Evolutionary conservation across 2,888 invertebrate genomes (phyloP).

Genomic region (Protonemura montana): DNA sequence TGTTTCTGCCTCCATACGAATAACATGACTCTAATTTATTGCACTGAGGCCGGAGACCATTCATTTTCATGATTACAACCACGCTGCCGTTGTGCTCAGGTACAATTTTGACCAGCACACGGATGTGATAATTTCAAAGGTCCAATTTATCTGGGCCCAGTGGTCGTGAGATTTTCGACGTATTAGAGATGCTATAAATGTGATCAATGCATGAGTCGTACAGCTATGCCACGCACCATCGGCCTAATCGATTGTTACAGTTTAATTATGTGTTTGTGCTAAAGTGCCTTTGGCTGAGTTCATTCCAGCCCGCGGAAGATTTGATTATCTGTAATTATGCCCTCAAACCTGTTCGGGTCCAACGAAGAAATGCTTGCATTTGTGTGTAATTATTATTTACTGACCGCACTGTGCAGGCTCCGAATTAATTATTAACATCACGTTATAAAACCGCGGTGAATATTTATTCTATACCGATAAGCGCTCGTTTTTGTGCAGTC

Average conservation of each 20-base stretch:
- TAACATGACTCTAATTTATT: neutral
- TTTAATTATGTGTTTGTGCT: constrained; percentile 12
- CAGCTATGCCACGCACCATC: neutral
- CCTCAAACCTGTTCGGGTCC: neutral
- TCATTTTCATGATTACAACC: neutral
- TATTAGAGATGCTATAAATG: neutral
- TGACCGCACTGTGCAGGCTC: neutral
- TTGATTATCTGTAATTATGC: constrained; percentile 26
- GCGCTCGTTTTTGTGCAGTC: neutral
- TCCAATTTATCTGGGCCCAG: neutral
- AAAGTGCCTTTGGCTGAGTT: neutral
- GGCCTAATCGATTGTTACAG: constrained; percentile 1
- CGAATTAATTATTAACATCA: constrained; percentile 12
- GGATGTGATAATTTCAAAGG: neutral
- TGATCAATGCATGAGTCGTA: neutral
- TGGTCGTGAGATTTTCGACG: neutral
- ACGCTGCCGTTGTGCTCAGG: neutral
- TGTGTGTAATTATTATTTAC: constrained; percentile 12
- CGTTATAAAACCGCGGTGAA: neutral
- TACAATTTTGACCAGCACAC: neutral
- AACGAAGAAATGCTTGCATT: neutral
- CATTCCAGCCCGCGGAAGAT: constrained; percentile 1
- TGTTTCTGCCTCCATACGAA: neutral
- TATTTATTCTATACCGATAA: constrained; percentile 3
- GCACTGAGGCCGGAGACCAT: neutral